phyloP scores from a whole-genome alignment of 2,113 vertebrate genomes.

The Balaeniceps rex region DNA sequence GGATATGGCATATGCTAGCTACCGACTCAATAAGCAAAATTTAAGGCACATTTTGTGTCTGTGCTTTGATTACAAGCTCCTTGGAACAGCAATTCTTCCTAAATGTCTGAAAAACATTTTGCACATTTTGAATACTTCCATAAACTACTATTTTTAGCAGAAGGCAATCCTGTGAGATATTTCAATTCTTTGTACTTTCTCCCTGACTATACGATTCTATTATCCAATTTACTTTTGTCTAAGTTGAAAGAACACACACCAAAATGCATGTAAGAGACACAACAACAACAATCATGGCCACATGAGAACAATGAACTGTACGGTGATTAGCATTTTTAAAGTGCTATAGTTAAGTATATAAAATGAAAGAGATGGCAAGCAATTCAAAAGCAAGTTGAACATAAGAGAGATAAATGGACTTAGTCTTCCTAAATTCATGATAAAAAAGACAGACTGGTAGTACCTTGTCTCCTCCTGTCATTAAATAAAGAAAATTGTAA shows the following conservation, averaged over 20 bases:
- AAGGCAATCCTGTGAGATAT: background rate
- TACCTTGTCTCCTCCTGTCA: background rate
- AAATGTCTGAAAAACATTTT: background rate
- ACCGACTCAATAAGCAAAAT: background rate
- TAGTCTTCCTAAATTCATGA: background rate
- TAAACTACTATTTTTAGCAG: background rate
- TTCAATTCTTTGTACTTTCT: background rate
- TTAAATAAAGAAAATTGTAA: background rate
- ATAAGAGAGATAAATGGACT: background rate
- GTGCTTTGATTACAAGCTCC: background rate
- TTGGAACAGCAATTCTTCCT: background rate
- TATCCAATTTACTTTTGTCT: background rate
- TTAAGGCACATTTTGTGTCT: constrained; percentile 37
- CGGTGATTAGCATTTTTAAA: constrained; percentile 18
- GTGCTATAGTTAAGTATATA: background rate
- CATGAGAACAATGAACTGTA: background rate
- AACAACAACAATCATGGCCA: background rate
- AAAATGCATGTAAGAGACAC: background rate
- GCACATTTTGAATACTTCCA: background rate
- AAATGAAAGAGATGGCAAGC: background rate
- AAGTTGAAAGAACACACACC: background rate
- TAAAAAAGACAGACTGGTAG: background rate
- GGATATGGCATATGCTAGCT: background rate
- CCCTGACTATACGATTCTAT: background rate
- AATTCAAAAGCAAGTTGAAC: background rate